Evolutionary conservation across 2,797 vertebrate genomes (phyloP).

Genomic region (Leuciscus waleckii): DNA sequence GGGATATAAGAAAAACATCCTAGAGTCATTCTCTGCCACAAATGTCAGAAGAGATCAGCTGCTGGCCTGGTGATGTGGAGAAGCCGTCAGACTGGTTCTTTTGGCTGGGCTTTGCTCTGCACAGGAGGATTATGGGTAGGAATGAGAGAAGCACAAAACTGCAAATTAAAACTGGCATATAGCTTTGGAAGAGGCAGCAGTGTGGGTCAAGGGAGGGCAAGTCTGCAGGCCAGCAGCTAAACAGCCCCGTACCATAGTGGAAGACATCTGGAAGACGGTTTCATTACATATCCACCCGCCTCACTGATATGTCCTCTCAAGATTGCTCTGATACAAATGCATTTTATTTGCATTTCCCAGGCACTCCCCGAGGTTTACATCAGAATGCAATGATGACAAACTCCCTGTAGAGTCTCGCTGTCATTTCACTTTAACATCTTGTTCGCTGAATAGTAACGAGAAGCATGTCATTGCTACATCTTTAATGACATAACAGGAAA

Average conservation of each 20-base stretch:
- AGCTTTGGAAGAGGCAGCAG: conserved; percentile 54
- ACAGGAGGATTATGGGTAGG: conserved; percentile 51
- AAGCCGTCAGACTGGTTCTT: conserved; percentile 19
- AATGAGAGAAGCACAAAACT: conserved; percentile 41
- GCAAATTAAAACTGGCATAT: conserved; percentile 70
- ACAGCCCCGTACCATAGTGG: not conserved
- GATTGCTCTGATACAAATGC: conserved; percentile 29
- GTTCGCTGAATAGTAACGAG: conserved; percentile 39
- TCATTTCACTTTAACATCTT: conserved; percentile 60
- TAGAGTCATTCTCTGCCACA: conserved; percentile 49
- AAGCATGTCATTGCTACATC: conserved; percentile 58
- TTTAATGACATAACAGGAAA: conserved; percentile 71
- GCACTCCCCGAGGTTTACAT: conserved; percentile 51
- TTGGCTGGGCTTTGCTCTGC: conserved; percentile 44
- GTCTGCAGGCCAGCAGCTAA: conserved; percentile 33
- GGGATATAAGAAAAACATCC: conserved; percentile 48
- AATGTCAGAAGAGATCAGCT: conserved; percentile 51
- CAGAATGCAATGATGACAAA: conserved; percentile 46
- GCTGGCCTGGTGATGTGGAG: conserved; percentile 37
- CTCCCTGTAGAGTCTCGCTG: conserved; percentile 62
- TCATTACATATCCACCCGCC: conserved; percentile 35
- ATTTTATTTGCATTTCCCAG: conserved; percentile 44
- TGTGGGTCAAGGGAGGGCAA: conserved; percentile 32
- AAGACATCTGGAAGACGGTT: conserved; percentile 40
- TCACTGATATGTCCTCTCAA: conserved; percentile 28